Evolutionary conservation across 2,888 invertebrate species (phyloP), one percentile per base, ranked within the genome.

Genomic region (Protophormia terraenovae): DNA sequence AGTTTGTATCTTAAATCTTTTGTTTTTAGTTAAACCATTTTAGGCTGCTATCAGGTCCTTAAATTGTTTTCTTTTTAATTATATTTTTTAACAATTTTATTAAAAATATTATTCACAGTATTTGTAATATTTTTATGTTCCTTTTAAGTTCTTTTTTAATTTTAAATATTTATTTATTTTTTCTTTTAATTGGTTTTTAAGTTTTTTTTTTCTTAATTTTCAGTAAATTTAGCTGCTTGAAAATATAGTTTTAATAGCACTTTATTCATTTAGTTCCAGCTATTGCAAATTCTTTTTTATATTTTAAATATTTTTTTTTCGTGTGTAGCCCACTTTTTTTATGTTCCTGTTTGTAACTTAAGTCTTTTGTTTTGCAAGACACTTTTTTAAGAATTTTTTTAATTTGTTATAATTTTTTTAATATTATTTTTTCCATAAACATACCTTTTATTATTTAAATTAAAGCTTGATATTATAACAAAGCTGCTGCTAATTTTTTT

Each of bases 401-500:
- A n/a, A 14, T 50, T 32, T 19, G 3, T 32, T 53, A 0, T 24
- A 8, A 7, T 69, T 67, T 53, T 32, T 29, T 60, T 27, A 22
- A 0, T 55, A 12, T 27, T 22, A 24, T 10, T 8, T 53, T 41
- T 55, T 7, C 32, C 24, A 45, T 32, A 14, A 71, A 82, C 82
- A 82, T 82, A 82, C 81, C 81, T 82, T 78, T 50, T 66, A 32
- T 50, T 60, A 7, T 14, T 7, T 24, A 50, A 38, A 32, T 64
- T 55, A 47, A 60, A n/a, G 1, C 24, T 71, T 71, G 38, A 14
- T 71, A 55, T 55, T 55, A 14, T 27, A 10, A 4, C 14, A 53
- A 50, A 12, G 38, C 38, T 35, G 35, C 6, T 24, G 71, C 5
- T 24, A 53, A 14, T 22, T 47, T 10, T 38, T 72, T 32, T 60